These are phyloP conservation scores for Drosophila fuyamai DNA, from an alignment of 1,140 invertebrate genomes.

Conservation along the genomic window DNA sequence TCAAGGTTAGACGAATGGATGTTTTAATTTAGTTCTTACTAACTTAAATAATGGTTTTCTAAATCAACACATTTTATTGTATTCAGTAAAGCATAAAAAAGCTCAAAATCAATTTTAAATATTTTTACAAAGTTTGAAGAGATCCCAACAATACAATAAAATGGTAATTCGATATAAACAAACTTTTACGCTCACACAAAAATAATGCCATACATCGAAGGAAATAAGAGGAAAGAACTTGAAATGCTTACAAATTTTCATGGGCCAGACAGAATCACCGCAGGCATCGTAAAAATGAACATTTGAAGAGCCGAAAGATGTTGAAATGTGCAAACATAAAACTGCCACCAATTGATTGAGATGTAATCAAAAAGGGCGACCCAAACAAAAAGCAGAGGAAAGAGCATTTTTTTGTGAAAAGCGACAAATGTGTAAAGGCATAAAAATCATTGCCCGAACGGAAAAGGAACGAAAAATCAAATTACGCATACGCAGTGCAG, in stretches of 20 bases:
- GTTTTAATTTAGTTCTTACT: not conserved
- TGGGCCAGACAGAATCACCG: constrained; percentile 47
- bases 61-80: constrained; percentile 1
- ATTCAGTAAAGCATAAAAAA: constrained; percentile 9
- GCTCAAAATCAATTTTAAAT: constrained; percentile 56
- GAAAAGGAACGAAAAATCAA: constrained; percentile 58
- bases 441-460: constrained; percentile 63
- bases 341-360: constrained; percentile 81
- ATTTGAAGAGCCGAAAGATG: constrained; percentile 73
- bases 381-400: constrained; percentile 39
- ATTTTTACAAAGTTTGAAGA: constrained; percentile 50
- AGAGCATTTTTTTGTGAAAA: not conserved
- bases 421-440: constrained; percentile 61
- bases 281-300: constrained; percentile 76
- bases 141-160: constrained; percentile 67
- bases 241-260: constrained; percentile 73
- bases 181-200: constrained; percentile 48
- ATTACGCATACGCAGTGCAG: constrained; percentile 70
- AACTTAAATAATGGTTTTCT: not conserved
- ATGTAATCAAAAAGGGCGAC: constrained; percentile 73
- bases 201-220: constrained; percentile 21
- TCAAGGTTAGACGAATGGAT: not conserved
- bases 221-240: constrained; percentile 43
- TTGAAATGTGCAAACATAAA: constrained; percentile 81
- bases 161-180: constrained; percentile 75